A percentile compares a stretch with the other conserved stretches of the same genome.
Evolutionary conservation across 2,888 invertebrate species (phyloP).

Genomic region (Papilio protenor): DNA sequence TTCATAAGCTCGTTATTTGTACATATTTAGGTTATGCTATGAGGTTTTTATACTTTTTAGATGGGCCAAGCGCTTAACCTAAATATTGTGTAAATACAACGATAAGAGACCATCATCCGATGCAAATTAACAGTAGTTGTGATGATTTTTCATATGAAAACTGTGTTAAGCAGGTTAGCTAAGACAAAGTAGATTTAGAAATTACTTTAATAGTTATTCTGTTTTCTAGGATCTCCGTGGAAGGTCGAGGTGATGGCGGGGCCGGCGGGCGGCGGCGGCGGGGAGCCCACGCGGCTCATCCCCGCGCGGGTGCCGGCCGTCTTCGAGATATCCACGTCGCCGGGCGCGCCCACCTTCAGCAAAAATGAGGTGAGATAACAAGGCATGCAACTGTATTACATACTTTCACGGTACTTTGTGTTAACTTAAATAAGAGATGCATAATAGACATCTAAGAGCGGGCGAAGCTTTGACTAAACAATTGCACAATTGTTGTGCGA

Average conservation of each 20-base stretch:
- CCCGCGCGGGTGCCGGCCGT: conserved; percentile 95
- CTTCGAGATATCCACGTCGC: conserved; percentile 92
- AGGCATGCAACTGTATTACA: neutral
- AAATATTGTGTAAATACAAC: neutral
- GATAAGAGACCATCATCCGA: too few species aligned
- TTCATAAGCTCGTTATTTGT: conserved; percentile 15
- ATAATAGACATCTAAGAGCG: neutral
- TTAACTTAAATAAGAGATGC: neutral
- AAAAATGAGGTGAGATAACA: conserved; percentile 73
- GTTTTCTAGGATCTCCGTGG: conserved; percentile 94
- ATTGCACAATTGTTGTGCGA: too few species aligned
- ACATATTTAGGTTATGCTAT: conserved; percentile 3
- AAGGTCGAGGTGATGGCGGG: conserved; percentile 94
- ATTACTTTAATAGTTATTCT: conserved; percentile 26
- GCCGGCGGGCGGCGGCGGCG: conserved; percentile 88
- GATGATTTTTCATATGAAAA: too few species aligned
- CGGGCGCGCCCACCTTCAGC: conserved; percentile 72
- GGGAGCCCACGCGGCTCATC: conserved; percentile 94
- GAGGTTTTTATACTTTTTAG: neutral
- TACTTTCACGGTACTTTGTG: neutral
- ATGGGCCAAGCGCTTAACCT: neutral
- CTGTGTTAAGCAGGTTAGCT: neutral
- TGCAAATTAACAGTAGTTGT: too few species aligned
- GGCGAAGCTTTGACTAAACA: neutral
- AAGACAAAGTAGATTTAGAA: neutral